Base-by-base conservation (phyloP, 2,113 vertebrate species). In the Vicugna pacos region DNA sequence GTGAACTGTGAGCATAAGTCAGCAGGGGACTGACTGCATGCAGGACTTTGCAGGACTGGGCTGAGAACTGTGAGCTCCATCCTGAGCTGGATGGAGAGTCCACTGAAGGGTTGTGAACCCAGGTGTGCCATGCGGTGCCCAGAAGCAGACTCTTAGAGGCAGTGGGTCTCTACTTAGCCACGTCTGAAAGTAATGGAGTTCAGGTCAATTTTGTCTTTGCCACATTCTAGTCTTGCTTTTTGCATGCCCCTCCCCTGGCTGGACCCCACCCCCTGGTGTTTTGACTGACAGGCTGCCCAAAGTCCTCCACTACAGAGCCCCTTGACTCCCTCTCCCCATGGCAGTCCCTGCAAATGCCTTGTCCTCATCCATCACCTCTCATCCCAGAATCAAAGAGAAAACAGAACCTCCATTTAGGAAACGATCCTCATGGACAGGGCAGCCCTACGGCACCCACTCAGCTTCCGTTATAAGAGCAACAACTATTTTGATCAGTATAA, bases 281-380 rank as follows among this genome's bases (percentile, higher is more conserved):
- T 2, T 24, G 52, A 64, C 17, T 10, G 2, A 5, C 8, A 12
- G 6, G 22, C 11, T 20, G 1, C 13, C 69, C 42, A 46, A 6
- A 50, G 12, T 28, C 11, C 30, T 32, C 8, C 13, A 28, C n/a
- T 12, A 28, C 3, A 2, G 72, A 56, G 16, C 0, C 6, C 8
- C n/a, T 13, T 5, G 7, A 9, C 5, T 2, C 2, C 6, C 0
- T 0, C 4, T 11, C 50, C 17, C 62, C 62, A 1, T 56, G 38
- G 50, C 11, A 50, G 11, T n/a, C 17, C 32, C 5, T 2, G 65
- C 10, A 62, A 72, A 75, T 11, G 13, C 8, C 73, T 22, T 30
- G 1, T 11, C 15, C 6, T 24, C 62, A 19, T 6, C 24, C 26
- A 5, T 52, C 6, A 58, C 54, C 17, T 58, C 28, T 67, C 65